A percentile compares a stretch with the other conserved stretches of the same genome.
These are phyloP conservation scores for Busseola fusca DNA, from an alignment of 2,888 invertebrate species.

Conservation along the genomic window DNA sequence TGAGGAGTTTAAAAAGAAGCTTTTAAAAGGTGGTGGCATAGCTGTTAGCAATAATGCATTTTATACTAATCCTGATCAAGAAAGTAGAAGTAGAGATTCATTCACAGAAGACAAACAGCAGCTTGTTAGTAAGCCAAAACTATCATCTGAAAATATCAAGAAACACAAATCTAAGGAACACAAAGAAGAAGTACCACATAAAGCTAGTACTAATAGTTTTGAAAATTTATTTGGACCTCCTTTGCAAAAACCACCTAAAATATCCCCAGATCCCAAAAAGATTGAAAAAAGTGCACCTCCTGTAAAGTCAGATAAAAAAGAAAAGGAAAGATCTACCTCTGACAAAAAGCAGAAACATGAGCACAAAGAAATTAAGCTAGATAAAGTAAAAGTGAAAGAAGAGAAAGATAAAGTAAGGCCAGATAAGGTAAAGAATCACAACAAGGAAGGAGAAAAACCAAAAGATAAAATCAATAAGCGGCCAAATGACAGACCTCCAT, in stretches of 20 bases:
- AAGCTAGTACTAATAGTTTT: conserved; percentile 91
- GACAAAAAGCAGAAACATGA: conserved; percentile 87
- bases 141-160: conserved; percentile 89
- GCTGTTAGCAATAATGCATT: conserved; percentile 83
- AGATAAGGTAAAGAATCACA: conserved; percentile 87
- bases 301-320: conserved; percentile 87
- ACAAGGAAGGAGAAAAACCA: conserved; percentile 88
- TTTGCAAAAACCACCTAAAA: conserved; percentile 93
- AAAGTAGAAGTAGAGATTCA: conserved; percentile 89
- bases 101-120: conserved; percentile 89
- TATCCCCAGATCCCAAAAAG: conserved; percentile 91
- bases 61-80: conserved; percentile 87
- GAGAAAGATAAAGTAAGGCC: conserved; percentile 85
- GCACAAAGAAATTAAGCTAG: conserved; percentile 82
- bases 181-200: conserved; percentile 88
- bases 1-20: conserved; percentile 96
- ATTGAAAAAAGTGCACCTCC: conserved; percentile 73
- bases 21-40: conserved; percentile 95
- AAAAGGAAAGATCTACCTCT: conserved; percentile 86
- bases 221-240: conserved; percentile 95
- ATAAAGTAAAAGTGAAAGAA: conserved; percentile 84
- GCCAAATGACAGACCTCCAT: conserved; percentile 79
- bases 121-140: conserved; percentile 92
- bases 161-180: conserved; percentile 90
- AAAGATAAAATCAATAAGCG: conserved; percentile 89